Percentiles rank a stretch among this genome's conserved stretches.
These are phyloP conservation scores for Sylvietta virens DNA, from an alignment of 2,113 vertebrate species.

Conservation along the genomic window DNA sequence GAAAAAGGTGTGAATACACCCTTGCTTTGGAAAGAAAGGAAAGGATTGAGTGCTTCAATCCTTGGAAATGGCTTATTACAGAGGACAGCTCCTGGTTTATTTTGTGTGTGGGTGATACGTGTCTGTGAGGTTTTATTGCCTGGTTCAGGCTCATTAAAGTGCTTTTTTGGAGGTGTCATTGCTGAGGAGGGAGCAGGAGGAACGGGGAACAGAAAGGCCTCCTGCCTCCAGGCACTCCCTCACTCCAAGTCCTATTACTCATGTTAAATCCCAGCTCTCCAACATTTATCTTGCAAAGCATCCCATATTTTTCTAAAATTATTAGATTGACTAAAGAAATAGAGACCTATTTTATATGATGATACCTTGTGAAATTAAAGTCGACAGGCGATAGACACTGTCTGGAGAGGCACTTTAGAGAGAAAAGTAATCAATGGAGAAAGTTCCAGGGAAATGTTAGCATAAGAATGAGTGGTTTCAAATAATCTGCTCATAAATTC, in stretches of 20 bases:
- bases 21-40: not conserved
- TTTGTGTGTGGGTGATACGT: not conserved
- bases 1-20: not conserved
- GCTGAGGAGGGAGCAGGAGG: not conserved
- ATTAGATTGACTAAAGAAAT: slow-evolving; percentile 19
- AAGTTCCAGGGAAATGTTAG: slow-evolving; percentile 27
- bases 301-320: not conserved
- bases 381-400: slow-evolving; percentile 6
- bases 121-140: not conserved
- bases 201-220: not conserved
- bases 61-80: not conserved
- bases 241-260: not conserved
- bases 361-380: slow-evolving; percentile 27
- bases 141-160: not conserved
- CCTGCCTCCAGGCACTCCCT: not conserved
- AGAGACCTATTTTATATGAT: not conserved
- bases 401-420: slow-evolving; percentile 8
- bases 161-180: not conserved
- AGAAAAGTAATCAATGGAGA: slow-evolving; percentile 40
- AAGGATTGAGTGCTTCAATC: not conserved
- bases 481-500: slow-evolving; percentile 43
- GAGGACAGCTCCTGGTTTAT: not conserved
- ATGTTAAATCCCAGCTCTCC: not conserved
- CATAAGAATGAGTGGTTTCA: slow-evolving; percentile 24
- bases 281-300: not conserved